A percentile compares a stretch with the other conserved stretches of the same genome.
phyloP scores from a whole-genome alignment of 2,888 invertebrate genomes.

The Heteropelma amictum region DNA sequence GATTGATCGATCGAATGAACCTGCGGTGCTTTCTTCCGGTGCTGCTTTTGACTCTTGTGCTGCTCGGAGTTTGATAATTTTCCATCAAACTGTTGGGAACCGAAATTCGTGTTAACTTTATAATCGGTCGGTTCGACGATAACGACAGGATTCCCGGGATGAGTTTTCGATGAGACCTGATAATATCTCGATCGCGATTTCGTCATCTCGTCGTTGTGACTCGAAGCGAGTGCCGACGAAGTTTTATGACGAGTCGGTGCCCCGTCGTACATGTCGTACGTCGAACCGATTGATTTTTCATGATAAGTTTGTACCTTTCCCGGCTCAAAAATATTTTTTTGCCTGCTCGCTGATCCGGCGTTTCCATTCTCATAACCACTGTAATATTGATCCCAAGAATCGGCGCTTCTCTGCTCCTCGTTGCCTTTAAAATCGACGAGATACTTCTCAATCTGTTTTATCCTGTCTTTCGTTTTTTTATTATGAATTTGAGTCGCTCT shows the following conservation, averaged over 20 bases:
- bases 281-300: slow-evolving; percentile 52
- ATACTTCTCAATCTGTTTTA: slow-evolving; percentile 63
- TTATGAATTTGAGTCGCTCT: background rate
- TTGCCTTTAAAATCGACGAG: slow-evolving; percentile 57
- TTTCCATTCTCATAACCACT: slow-evolving; percentile 11
- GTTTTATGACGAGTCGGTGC: slow-evolving; percentile 41
- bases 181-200: slow-evolving; percentile 30
- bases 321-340: slow-evolving; percentile 51
- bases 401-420: slow-evolving; percentile 21
- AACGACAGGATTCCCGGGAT: slow-evolving; percentile 66
- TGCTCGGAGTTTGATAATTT: slow-evolving; percentile 42
- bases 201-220: slow-evolving; percentile 36
- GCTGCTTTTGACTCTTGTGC: slow-evolving; percentile 32
- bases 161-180: slow-evolving; percentile 18
- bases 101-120: slow-evolving; percentile 61
- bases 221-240: slow-evolving; percentile 58
- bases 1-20: too few relatives aligned
- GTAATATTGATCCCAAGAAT: slow-evolving; percentile 54
- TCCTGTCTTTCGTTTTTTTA: slow-evolving; percentile 53
- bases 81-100: slow-evolving; percentile 38
- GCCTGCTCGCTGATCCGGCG: slow-evolving; percentile 50
- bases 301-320: slow-evolving; percentile 65
- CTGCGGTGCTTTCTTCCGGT: slow-evolving; percentile 3
- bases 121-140: slow-evolving; percentile 66
- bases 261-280: slow-evolving; percentile 40